Conservation (phyloP, 1,140 invertebrate species). For the Nasonia longicornis region DNA sequence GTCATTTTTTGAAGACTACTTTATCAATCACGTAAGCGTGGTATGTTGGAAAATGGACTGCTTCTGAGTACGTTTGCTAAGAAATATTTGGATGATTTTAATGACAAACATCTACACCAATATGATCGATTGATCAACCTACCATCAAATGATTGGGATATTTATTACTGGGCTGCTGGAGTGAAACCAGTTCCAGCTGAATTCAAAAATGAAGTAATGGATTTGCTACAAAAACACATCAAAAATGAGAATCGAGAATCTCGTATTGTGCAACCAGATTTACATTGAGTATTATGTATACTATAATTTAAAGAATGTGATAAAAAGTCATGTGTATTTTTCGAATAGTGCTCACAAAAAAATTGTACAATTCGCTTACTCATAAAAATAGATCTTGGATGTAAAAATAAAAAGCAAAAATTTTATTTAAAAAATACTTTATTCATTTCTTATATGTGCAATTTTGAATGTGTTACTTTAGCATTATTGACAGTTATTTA, state of each 20-base stretch:
- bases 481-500: too few relatives aligned
- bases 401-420: too few relatives aligned
- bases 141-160: slow-evolving; percentile 96
- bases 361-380: too few relatives aligned
- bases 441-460: too few relatives aligned
- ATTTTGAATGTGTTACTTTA: too few relatives aligned
- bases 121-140: slow-evolving; percentile 94
- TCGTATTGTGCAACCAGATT: slow-evolving; percentile 79
- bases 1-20: slow-evolving; percentile 74
- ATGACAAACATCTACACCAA: slow-evolving; percentile 77
- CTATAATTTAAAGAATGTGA: not conserved
- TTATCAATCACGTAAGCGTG: slow-evolving; percentile 97
- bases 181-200: slow-evolving; percentile 84
- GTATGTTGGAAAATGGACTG: slow-evolving; percentile 97
- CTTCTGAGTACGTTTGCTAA: slow-evolving; percentile 92
- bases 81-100: slow-evolving; percentile 83
- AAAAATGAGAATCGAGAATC: slow-evolving; percentile 79
- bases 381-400: too few relatives aligned
- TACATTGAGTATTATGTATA: slow-evolving; percentile 58
- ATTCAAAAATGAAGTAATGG: slow-evolving; percentile 91
- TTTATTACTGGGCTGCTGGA: slow-evolving; percentile 93
- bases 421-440: too few relatives aligned
- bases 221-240: slow-evolving; percentile 85
- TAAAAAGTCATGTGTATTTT: too few relatives aligned
- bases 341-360: too few relatives aligned